Base-by-base conservation (phyloP, 2,888 invertebrate genomes). In the Reticulitermes lucifugus region DNA sequence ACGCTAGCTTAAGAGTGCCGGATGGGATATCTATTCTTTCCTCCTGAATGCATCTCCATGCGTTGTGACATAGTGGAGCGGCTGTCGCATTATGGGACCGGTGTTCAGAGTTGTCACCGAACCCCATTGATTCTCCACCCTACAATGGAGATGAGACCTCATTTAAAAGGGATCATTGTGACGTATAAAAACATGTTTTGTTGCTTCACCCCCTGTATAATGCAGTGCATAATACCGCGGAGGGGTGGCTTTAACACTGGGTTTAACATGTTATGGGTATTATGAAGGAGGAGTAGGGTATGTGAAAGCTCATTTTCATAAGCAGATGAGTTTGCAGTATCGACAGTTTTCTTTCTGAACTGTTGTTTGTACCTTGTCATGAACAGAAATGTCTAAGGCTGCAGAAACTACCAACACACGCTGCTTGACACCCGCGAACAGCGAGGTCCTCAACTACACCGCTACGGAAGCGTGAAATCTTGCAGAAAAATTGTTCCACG, bases 181-280 rank as follows among this genome's bases (percentile, higher is more conserved):
- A 73, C 41, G 73, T 73, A 73, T 73, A 1, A 73, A 73, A 73
- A 73, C 73, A 73, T 73, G 73, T 73, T 73, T 73, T 73, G 73
- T 73, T 73, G 35, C 21, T 73, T 29, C 73, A 73, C 21, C 35
- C 73, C 21, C 73, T 41, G 7, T 29, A 14, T 70, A 70, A 70
- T 70, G 12, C 29, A 70, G 25, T 70, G 70, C 70, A 25, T 70
- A 25, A 70, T 70, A 25, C 25, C 70, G n/a, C 14, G 5, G 41
- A 73, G 73, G 41, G 73, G 73, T 10, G 29, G 29, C 25, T 41
- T 41, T 73, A 41, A 73, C 21, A 41, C 73, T 0, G 73, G 25
- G 73, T 10, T 35, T 35, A 41, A 73, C 73, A 35, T 41, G 73
- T 29, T 73, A 21, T 29, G 73, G 35, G 29, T 29, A 73, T 41